Percentiles rank a stretch among this genome's conserved stretches.
These are phyloP conservation scores for Melieria omissa DNA, from an alignment of 2,888 invertebrate species.

Conservation along the genomic window DNA sequence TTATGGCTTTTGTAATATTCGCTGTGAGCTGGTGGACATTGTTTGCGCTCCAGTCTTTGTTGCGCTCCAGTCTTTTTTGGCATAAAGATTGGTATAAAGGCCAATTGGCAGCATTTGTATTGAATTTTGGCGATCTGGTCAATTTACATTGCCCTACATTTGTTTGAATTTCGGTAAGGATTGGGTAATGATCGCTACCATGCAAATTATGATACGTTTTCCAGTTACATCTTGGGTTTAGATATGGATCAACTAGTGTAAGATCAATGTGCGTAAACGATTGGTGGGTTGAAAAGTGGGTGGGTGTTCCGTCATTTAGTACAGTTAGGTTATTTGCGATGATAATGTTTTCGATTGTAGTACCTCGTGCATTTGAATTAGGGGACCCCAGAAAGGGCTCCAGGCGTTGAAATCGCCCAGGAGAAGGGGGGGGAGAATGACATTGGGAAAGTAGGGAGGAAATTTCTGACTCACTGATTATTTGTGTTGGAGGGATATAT, in stretches of 20 bases:
- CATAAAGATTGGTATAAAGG: too few relatives aligned
- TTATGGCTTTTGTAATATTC: constrained; percentile 9
- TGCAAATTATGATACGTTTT: background rate
- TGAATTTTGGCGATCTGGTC: background rate
- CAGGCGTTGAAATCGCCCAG: background rate
- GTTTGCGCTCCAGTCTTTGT: background rate
- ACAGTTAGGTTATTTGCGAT: background rate
- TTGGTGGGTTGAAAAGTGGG: background rate
- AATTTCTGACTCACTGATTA: background rate
- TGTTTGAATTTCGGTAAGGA: background rate
- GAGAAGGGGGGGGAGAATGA: background rate
- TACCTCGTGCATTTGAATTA: constrained; percentile 2
- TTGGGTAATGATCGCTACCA: too few relatives aligned
- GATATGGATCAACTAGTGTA: background rate
- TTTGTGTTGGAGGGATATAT: constrained; percentile 2
- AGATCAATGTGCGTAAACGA: background rate
- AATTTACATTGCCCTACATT: background rate
- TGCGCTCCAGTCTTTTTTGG: background rate
- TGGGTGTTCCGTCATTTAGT: background rate
- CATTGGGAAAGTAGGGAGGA: background rate
- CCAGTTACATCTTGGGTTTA: constrained; percentile 1
- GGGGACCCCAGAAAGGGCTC: background rate
- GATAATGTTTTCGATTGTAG: background rate
- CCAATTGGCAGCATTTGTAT: background rate
- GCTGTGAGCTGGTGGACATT: background rate